Percentiles rank a stretch among this genome's conserved stretches.
Conservation (phyloP, 2,888 invertebrate species). For the Erebia palarica region DNA sequence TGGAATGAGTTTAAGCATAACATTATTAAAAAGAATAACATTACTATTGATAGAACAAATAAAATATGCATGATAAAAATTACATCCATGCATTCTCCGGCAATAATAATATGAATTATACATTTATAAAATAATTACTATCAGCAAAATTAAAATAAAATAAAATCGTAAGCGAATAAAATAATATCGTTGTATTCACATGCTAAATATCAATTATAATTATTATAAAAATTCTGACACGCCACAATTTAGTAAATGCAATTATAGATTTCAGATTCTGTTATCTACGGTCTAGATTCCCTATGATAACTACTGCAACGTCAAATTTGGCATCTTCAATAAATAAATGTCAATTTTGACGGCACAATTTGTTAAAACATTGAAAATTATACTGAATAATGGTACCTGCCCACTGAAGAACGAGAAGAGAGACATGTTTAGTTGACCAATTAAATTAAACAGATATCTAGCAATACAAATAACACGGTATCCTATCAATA, state of each 20-base stretch:
- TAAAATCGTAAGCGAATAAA: conserved; percentile 59
- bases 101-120: conserved; percentile 46
- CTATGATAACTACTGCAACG: neutral
- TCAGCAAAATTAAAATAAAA: conserved; percentile 65
- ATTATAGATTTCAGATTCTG: conserved; percentile 45
- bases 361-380: neutral
- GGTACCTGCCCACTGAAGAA: too few relatives aligned
- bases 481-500: too few relatives aligned
- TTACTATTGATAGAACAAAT: conserved; percentile 47
- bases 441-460: too few relatives aligned
- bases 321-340: neutral
- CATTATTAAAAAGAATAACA: conserved; percentile 56
- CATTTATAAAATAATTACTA: conserved; percentile 54
- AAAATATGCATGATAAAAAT: conserved; percentile 43
- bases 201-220: conserved; percentile 44
- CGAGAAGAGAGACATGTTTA: too few relatives aligned
- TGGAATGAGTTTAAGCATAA: conserved; percentile 78
- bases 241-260: conserved; percentile 73
- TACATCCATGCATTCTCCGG: conserved; percentile 39
- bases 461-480: too few relatives aligned
- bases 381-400: conserved; percentile 1
- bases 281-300: neutral
- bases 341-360: neutral
- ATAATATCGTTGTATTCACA: conserved; percentile 67
- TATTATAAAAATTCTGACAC: conserved; percentile 46